These are phyloP conservation scores for Coryphaenoides rupestris DNA, from an alignment of 2,113 vertebrate genomes.

Conservation along the genomic window DNA sequence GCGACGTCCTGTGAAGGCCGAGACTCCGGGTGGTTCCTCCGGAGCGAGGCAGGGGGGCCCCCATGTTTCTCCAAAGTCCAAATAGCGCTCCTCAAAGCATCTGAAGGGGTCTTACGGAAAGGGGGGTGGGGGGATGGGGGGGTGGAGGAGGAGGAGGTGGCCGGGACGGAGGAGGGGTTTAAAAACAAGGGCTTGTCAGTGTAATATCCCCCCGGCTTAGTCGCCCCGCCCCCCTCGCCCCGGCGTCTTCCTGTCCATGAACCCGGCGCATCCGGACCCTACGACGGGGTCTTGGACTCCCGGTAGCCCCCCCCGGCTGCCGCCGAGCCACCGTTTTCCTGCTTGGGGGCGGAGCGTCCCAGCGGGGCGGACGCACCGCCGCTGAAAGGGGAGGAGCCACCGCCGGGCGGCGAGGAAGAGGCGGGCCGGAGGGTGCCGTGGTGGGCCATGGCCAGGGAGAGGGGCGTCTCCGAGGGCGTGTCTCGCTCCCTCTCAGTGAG, in stretches of 20 bases:
- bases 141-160: conserved; percentile 10
- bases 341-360: conserved; percentile 81
- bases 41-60: conserved; percentile 26
- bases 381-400: conserved; percentile 79
- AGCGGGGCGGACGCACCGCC: conserved; percentile 56
- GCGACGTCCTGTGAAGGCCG: conserved; percentile 49
- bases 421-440: conserved; percentile 67
- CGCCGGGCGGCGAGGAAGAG: conserved; percentile 77
- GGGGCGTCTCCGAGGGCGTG: conserved; percentile 43
- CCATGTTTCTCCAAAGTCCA: conserved; percentile 25
- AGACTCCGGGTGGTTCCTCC: conserved; percentile 43
- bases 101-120: conserved; percentile 11
- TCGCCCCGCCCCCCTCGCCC: conserved; percentile 14
- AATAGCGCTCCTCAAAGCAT: conserved; percentile 31
- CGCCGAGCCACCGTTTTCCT: conserved; percentile 79
- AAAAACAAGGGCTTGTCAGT: conserved; percentile 14
- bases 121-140: conserved; percentile 3
- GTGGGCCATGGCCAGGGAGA: conserved; percentile 35
- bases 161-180: conserved; percentile 9
- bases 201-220: conserved; percentile 23
- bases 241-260: conserved; percentile 7
- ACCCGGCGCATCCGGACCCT: conserved; percentile 45
- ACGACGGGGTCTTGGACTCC: conserved; percentile 82
- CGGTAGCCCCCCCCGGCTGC: conserved; percentile 48
- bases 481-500: conserved; percentile 74